Evolutionary conservation across 2,113 vertebrate species (phyloP).

Genomic region (Symphodus melops): DNA sequence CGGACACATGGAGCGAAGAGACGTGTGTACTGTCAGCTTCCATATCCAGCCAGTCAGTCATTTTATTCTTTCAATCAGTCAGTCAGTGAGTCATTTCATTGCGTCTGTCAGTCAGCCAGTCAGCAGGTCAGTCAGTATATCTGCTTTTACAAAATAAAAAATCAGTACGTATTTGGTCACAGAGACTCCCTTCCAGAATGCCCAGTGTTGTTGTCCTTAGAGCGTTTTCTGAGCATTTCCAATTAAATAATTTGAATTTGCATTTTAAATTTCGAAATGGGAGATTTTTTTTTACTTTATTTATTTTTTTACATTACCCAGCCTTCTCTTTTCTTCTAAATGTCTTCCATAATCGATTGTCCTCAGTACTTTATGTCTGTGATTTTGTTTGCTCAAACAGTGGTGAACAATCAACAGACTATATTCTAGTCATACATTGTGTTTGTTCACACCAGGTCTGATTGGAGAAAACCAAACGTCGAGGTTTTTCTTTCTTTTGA

Average conservation of each 20-base stretch:
- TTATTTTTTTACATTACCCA: conserved; percentile 9
- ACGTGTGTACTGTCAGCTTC: conserved; percentile 62
- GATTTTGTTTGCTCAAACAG: conserved; percentile 59
- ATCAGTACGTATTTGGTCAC: background rate
- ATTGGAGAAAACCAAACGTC: conserved; percentile 38
- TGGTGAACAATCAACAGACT: conserved; percentile 73
- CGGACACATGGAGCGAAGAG: conserved; percentile 48
- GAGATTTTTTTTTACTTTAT: background rate
- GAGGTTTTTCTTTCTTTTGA: conserved; percentile 53
- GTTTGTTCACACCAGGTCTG: conserved; percentile 32
- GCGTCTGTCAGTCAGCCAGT: conserved; percentile 41
- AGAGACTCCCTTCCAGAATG: background rate
- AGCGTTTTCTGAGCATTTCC: background rate
- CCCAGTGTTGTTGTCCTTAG: no score
- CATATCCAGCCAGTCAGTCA: conserved; percentile 69
- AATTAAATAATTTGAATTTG: background rate
- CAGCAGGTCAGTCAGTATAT: conserved; percentile 30
- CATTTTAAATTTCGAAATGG: background rate
- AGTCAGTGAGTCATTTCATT: conserved; percentile 44
- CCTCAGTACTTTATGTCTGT: conserved; percentile 71
- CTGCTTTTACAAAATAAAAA: conserved; percentile 7
- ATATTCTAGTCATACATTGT: background rate
- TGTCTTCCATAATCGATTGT: conserved; percentile 80
- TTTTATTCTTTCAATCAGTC: conserved; percentile 48
- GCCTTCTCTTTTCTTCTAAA: conserved; percentile 8